These are phyloP conservation scores for Diadegma fenestrale DNA, from an alignment of 2,888 invertebrate genomes.

Conservation along the genomic window DNA sequence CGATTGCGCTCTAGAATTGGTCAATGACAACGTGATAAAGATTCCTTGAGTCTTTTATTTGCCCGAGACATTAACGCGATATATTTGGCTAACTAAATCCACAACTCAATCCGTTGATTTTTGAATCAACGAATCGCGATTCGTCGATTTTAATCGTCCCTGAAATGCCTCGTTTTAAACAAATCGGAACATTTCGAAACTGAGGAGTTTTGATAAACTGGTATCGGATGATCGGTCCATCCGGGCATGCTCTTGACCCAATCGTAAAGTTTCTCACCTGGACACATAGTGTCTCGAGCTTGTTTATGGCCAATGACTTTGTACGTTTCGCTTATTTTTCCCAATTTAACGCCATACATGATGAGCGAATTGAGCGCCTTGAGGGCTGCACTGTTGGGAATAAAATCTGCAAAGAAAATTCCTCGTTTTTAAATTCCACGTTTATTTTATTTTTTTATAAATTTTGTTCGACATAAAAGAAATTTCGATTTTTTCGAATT, in stretches of 20 bases:
- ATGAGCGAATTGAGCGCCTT: slow-evolving; percentile 79
- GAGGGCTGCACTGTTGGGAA: slow-evolving; percentile 80
- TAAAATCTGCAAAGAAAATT: slow-evolving; percentile 73
- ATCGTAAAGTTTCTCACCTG: slow-evolving; percentile 82
- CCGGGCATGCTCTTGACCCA: slow-evolving; percentile 80
- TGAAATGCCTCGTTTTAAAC: neutral
- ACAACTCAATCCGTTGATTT: neutral
- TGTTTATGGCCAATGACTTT: slow-evolving; percentile 83
- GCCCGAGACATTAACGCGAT: neutral
- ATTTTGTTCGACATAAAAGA: neutral
- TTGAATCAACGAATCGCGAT: neutral
- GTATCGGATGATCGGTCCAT: slow-evolving; percentile 76
- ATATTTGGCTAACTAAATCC: neutral
- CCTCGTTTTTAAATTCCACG: neutral
- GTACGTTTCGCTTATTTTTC: slow-evolving; percentile 79
- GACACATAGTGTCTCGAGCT: slow-evolving; percentile 81
- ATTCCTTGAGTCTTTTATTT: neutral
- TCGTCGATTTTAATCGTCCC: neutral
- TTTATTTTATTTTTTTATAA: slow-evolving; percentile 7
- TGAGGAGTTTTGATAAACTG: slow-evolving; percentile 54
- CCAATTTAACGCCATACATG: slow-evolving; percentile 78
- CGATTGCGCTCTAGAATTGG: no score
- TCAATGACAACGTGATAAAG: neutral
- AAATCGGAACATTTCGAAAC: neutral
- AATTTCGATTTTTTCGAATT: neutral